These are phyloP conservation scores for Calliphora vicina DNA, from an alignment of 1,140 invertebrate genomes.

Conservation along the genomic window DNA sequence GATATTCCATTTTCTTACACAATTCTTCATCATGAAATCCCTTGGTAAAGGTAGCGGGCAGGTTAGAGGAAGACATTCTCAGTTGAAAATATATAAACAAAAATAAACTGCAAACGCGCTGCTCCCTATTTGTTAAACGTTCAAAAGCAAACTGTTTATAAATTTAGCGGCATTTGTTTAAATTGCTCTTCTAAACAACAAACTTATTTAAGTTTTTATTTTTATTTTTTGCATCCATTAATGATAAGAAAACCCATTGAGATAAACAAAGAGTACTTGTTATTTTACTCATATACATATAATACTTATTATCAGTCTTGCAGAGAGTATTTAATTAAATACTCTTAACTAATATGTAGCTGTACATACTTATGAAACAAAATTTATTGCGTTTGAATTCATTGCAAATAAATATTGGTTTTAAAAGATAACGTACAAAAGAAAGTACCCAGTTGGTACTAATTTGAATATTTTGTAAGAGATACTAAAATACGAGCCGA, in stretches of 20 bases:
- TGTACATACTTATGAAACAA: too few species aligned
- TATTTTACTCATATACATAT: not conserved
- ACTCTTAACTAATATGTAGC: too few species aligned
- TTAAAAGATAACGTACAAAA: too few species aligned
- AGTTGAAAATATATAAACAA: not conserved
- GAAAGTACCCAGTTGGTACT: too few species aligned
- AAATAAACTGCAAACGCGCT: not conserved
- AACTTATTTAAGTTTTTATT: too few species aligned
- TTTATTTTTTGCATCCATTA: not conserved
- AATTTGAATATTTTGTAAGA: too few species aligned
- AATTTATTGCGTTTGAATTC: too few species aligned
- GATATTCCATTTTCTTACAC: slow-evolving; percentile 69
- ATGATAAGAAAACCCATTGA: not conserved
- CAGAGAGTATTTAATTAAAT: too few species aligned
- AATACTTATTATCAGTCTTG: too few species aligned
- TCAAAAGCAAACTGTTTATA: not conserved
- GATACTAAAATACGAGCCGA: too few species aligned
- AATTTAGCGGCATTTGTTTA: not conserved
- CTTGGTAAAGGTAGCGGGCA: slow-evolving; percentile 67
- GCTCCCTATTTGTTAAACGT: not conserved
- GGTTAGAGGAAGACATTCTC: slow-evolving; percentile 25
- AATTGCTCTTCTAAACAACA: not conserved
- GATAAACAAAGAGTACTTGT: not conserved
- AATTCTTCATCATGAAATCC: slow-evolving; percentile 69
- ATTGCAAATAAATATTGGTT: too few species aligned